These are phyloP conservation scores for Ariolimax columbianus DNA, from an alignment of 2,888 invertebrate species.

Conservation along the genomic window DNA sequence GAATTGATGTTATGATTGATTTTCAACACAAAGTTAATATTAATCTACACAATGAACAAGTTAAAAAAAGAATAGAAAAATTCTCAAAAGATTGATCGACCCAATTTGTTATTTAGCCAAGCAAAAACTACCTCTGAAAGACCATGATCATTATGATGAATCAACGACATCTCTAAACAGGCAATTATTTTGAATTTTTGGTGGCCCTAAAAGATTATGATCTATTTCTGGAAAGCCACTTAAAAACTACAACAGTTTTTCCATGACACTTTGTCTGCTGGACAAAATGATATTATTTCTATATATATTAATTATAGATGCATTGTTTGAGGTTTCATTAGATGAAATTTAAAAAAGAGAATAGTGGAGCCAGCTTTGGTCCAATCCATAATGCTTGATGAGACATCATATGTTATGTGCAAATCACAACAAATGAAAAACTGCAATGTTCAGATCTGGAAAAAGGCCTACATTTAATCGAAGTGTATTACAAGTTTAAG, in stretches of 20 bases:
- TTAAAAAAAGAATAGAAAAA: background rate
- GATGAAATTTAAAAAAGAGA: background rate
- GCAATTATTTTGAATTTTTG: background rate
- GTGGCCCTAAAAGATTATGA: background rate
- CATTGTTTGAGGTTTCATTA: background rate
- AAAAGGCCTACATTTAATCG: too few species aligned
- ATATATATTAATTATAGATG: too few species aligned
- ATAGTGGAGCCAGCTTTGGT: background rate
- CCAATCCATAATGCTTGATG: background rate
- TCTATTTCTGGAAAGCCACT: background rate
- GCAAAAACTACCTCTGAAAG: background rate
- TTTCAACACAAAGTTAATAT: background rate
- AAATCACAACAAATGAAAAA: slow-evolving; percentile 8
- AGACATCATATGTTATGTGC: background rate
- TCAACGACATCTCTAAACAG: background rate
- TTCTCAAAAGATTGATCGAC: background rate
- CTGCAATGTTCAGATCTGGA: too few species aligned
- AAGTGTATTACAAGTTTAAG: too few species aligned
- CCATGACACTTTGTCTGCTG: background rate
- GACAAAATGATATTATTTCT: background rate
- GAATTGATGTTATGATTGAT: background rate
- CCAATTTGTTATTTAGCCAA: background rate
- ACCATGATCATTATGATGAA: background rate
- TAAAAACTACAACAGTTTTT: background rate
- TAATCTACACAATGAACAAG: background rate